phyloP scores from a whole-genome alignment of 2,888 invertebrate species.

The Polymixis flavicincta region DNA sequence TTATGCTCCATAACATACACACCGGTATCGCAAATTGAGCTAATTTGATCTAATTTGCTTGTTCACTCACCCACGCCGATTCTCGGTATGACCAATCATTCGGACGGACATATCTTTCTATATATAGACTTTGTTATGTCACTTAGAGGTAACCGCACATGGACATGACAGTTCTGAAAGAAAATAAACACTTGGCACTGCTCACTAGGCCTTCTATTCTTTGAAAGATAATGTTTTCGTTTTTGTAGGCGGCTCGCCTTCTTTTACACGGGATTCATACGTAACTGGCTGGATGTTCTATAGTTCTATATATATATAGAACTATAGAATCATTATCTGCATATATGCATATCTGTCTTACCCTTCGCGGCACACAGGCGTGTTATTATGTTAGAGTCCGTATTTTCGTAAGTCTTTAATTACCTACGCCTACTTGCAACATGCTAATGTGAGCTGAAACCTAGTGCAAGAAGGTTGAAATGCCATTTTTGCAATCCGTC shows the following conservation, averaged over 20 bases:
- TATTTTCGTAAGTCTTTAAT: not conserved
- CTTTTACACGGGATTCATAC: not conserved
- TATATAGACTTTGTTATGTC: slow-evolving; percentile 57
- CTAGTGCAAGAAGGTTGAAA: not conserved
- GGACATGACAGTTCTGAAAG: not conserved
- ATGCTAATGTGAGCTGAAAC: no score
- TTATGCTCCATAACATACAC: slow-evolving; percentile 23
- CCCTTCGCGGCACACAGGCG: not conserved
- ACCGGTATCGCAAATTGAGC: slow-evolving; percentile 73
- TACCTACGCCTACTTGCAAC: not conserved
- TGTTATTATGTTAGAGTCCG: not conserved
- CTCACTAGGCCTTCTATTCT: not conserved
- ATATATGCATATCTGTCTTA: not conserved
- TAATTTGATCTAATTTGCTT: slow-evolving; percentile 82
- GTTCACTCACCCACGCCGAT: slow-evolving; percentile 76
- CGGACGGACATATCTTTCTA: slow-evolving; percentile 48
- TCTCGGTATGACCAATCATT: slow-evolving; percentile 53
- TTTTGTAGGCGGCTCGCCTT: not conserved
- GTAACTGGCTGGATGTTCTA: not conserved
- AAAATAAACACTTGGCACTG: slow-evolving; percentile 25
- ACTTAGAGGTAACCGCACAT: slow-evolving; percentile 31
- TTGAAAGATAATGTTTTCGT: not conserved
- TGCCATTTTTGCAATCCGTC: not conserved
- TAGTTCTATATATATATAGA: no score
- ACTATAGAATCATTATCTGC: no score